Conservation (phyloP, 2,797 vertebrate species). For the Xerus rutilus region DNA sequence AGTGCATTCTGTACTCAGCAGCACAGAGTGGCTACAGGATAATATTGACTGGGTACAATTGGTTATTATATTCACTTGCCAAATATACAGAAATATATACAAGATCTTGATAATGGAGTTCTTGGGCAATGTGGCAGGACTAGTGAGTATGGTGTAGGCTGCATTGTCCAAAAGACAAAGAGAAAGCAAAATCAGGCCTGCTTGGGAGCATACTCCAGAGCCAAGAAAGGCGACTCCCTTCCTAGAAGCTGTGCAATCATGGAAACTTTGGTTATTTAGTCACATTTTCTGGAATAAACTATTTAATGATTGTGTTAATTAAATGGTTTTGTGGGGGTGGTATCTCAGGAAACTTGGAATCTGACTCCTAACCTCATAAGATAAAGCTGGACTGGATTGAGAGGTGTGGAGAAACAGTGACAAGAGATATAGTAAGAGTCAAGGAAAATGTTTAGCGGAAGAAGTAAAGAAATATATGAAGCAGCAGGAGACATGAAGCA, state of each 20-base stretch:
- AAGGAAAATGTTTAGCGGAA: constrained; percentile 16
- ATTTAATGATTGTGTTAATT: constrained; percentile 47
- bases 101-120: background rate
- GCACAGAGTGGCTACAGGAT: background rate
- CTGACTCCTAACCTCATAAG: constrained; percentile 32
- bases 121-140: background rate
- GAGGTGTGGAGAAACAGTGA: background rate
- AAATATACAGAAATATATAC: constrained; percentile 4
- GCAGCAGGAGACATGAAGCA: background rate
- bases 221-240: background rate
- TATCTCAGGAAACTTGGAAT: constrained; percentile 32
- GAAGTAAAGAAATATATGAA: constrained; percentile 11
- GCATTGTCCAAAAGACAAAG: background rate
- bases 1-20: background rate
- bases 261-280: constrained; percentile 55
- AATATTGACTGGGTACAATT: constrained; percentile 38
- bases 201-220: constrained; percentile 46
- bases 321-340: background rate
- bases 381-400: constrained; percentile 25
- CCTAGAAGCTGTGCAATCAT: constrained; percentile 52
- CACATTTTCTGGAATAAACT: constrained; percentile 37
- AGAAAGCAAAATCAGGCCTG: constrained; percentile 16
- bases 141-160: background rate
- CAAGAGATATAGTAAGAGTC: background rate
- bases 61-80: constrained; percentile 4